Base-by-base conservation (phyloP, 2,888 invertebrate species). In the Eupithecia pulchellata region DNA sequence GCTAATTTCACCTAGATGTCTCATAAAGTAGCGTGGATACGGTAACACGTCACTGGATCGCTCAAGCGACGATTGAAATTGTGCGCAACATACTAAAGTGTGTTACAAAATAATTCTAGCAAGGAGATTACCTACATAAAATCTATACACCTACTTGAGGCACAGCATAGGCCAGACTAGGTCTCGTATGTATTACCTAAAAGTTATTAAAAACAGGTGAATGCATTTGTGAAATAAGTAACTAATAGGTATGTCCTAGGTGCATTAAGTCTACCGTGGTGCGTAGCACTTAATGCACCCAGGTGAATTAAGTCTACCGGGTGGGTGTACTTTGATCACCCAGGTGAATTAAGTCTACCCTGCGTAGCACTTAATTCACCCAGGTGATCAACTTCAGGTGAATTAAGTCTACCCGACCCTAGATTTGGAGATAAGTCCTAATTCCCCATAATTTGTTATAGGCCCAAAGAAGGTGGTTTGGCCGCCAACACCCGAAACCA, bases 391-490 rank as follows among this genome's bases (percentile, higher is more conserved):
- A n/a, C n/a, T n/a, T n/a, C n/a, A n/a, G n/a, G n/a, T n/a, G n/a
- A n/a, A n/a, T n/a, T n/a, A n/a, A n/a, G n/a, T n/a, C n/a, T n/a
- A n/a, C n/a, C n/a, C n/a, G n/a, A n/a, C n/a, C n/a, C 9, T 20
- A 11, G 2, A 47, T 47, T 47, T 9, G 20, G 20, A 9, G 2
- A 20, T 47, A 47, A 25, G 25, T 30, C n/a, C n/a, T 60, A 60
- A 60, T 30, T 8, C 30, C 27, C 20, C 32, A 32, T 76, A 71
- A 77, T 79, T 91, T 88, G 88, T 95, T 95, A 17, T 94, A 97
- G 97, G 97, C 89, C 95, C 96, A 83, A 98, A 97, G 95, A 96
- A 97, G 93, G 97, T 98, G 84, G 97, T 97, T 91, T 98, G 98
- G 98, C 98, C 98, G 78, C 97, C 97, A 79, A 96, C 96, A 87